Evolutionary conservation across 2,797 vertebrate genomes (phyloP), one percentile per base, ranked within the genome.

Genomic region (Rhadinocentrus ornatus): DNA sequence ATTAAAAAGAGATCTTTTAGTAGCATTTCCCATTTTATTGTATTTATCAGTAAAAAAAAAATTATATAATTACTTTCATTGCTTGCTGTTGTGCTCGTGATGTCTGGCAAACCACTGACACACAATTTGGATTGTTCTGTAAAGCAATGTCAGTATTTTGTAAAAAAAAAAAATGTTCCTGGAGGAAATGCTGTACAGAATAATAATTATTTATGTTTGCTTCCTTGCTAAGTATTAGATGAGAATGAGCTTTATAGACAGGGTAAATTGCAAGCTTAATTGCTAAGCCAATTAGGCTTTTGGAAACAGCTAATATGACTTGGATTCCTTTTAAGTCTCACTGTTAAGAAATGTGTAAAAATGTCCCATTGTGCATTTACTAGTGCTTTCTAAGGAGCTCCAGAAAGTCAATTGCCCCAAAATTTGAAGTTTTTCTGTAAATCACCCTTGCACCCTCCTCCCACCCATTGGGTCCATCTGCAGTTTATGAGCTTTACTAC

Each of bases 401-500:
- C 11, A 55, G 46, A 50, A 12, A 54, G 10, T 71, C 39, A 13
- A 62, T 41, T 61, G 29, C 34, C 22, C 34, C 3, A 26, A 77
- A 71, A 69, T 41, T 0, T 0, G 6, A 44, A 60, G 15, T 20
- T n/a, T 26, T 77, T 46, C 34, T 70, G 68, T 67, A 69, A 59
- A 71, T 71, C 15, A 0, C 24, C 29, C 26, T 41, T 60, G 48
- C 60, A 61, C 48, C 22, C 53, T 48, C 31, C 18, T 59, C 54
- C 27, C 46, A 54, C 18, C 52, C 58, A 52, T 15, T 55, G 52
- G 24, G 9, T 69, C 57, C 72, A 56, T 70, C 48, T 59, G 35
- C 58, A 26, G 66, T 77, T 79, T 72, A 53, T 60, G 68, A 81
- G 83, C 78, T 84, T 75, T 87, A 64, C 90, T 91, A 93, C 92